These are phyloP conservation scores for Neolamprologus toae DNA, from an alignment of 2,113 vertebrate species.

Conservation along the genomic window DNA sequence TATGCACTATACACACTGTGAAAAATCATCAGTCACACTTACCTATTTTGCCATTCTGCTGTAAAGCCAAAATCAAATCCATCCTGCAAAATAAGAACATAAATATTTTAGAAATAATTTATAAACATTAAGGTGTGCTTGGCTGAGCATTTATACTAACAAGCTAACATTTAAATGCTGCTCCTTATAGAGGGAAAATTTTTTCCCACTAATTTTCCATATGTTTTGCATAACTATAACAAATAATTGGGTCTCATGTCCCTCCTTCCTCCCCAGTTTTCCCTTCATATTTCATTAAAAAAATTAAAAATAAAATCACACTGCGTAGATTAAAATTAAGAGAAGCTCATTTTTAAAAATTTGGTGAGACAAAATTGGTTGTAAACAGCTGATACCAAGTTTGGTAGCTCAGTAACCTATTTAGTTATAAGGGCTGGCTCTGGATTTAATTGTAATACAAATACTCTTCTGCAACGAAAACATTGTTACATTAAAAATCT, in stretches of 20 bases:
- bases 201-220: background rate
- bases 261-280: background rate
- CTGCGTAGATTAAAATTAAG: background rate
- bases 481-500: background rate
- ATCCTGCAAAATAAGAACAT: constrained; percentile 33
- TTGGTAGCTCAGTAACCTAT: background rate
- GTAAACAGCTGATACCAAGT: background rate
- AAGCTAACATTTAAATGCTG: background rate
- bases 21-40: background rate
- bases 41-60: constrained; percentile 16
- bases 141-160: background rate
- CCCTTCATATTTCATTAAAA: background rate
- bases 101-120: background rate
- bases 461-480: background rate
- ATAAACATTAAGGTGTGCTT: background rate
- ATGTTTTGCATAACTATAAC: background rate
- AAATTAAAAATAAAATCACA: background rate
- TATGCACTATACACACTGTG: background rate
- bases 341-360: background rate
- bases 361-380: background rate
- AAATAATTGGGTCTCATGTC: background rate
- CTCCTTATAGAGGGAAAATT: rapidly evolving
- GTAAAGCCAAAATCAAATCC: background rate
- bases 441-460: background rate
- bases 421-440: background rate